Conservation (phyloP, 1,140 invertebrate species). For the Nylanderia fulva region DNA sequence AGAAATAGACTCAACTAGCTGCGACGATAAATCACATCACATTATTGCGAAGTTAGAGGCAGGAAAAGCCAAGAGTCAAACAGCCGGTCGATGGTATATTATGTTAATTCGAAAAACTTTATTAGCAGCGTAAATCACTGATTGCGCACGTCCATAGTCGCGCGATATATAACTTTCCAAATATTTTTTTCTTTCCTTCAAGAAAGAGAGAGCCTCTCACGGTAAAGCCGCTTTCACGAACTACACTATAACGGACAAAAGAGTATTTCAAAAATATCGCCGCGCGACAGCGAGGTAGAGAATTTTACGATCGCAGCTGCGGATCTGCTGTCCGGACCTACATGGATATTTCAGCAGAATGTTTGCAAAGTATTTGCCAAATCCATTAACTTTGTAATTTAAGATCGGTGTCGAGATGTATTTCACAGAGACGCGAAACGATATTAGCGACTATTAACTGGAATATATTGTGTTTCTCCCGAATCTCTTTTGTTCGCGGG, state of each 20-base stretch:
- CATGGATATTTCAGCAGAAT: conserved; percentile 46
- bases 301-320: conserved; percentile 71
- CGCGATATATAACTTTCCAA: conserved; percentile 11
- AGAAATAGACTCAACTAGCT: conserved; percentile 9
- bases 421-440: conserved; percentile 27
- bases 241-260: conserved; percentile 27
- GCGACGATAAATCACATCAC: conserved; percentile 48
- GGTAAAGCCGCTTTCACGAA: conserved; percentile 5
- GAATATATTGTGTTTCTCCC: not conserved
- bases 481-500: conserved; percentile 39
- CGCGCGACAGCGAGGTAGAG: conserved; percentile 30
- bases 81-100: conserved; percentile 71
- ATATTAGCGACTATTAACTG: not conserved
- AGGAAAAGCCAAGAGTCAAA: conserved; percentile 70
- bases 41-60: conserved; percentile 69
- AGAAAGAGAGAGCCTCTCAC: not conserved
- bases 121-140: conserved; percentile 80
- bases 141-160: conserved; percentile 15
- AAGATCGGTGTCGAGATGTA: conserved; percentile 53
- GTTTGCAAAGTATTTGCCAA: conserved; percentile 61
- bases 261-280: conserved; percentile 63
- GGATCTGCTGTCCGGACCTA: not conserved
- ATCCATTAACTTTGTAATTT: conserved; percentile 71
- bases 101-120: conserved; percentile 79
- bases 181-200: conserved; percentile 4